phyloP scores from a whole-genome alignment of 2,113 vertebrate genomes.

The Sapajus apella region DNA sequence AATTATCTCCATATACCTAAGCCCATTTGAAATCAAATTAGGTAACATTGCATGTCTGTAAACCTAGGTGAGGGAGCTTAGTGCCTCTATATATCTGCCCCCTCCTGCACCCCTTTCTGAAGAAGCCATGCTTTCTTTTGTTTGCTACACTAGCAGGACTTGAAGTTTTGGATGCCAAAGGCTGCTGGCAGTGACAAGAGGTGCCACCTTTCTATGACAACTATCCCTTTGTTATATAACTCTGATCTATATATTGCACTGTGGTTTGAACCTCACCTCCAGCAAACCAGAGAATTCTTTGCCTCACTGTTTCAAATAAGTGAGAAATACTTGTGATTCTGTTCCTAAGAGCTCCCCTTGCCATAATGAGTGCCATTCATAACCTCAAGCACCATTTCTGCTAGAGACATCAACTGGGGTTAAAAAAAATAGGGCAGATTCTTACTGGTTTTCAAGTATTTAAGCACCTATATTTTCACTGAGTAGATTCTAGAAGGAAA shows the following conservation, averaged over 20 bases:
- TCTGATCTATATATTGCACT: background rate
- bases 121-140: background rate
- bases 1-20: background rate
- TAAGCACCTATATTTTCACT: background rate
- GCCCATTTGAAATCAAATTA: background rate
- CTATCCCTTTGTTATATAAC: background rate
- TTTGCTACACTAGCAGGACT: background rate
- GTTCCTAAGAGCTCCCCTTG: background rate
- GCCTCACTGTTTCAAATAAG: background rate
- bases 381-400: background rate
- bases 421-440: background rate
- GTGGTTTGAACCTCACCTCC: background rate
- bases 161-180: background rate
- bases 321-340: background rate
- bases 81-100: background rate
- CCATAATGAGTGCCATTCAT: background rate
- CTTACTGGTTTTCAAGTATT: constrained; percentile 24
- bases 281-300: background rate
- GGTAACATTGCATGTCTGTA: background rate
- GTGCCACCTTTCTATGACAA: background rate
- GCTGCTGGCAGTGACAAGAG: background rate
- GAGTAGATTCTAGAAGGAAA: background rate
- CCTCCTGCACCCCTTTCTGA: background rate
- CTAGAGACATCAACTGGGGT: background rate
- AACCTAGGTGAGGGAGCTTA: background rate